phyloP scores from a whole-genome alignment of 2,113 vertebrate species.

The Psettodes erumei region DNA sequence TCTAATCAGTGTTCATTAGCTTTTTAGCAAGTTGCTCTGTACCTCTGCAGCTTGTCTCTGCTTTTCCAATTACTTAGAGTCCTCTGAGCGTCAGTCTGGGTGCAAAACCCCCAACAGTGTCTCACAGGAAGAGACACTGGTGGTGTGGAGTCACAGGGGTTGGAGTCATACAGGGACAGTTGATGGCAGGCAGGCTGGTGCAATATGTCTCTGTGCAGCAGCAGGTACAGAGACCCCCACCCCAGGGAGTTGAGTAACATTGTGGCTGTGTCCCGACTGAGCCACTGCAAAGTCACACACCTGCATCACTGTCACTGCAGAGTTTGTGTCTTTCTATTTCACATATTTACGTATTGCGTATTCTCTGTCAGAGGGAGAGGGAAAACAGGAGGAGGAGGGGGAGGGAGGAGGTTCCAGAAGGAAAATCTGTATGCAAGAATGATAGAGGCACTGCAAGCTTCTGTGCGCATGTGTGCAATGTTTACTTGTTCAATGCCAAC shows the following conservation, averaged over 20 bases:
- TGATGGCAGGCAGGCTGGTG: conserved; percentile 54
- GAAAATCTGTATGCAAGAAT: conserved; percentile 37
- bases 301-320: conserved; percentile 40
- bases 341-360: conserved; percentile 20
- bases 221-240: conserved; percentile 49
- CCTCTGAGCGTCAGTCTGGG: conserved; percentile 28
- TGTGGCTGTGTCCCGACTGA: conserved; percentile 50
- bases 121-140: conserved; percentile 31
- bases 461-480: conserved; percentile 26
- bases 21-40: conserved; percentile 8
- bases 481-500: conserved; percentile 50
- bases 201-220: conserved; percentile 54
- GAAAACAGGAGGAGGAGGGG: background rate
- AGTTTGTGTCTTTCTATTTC: conserved; percentile 21
- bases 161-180: conserved; percentile 32
- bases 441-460: conserved; percentile 34
- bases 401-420: background rate
- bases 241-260: conserved; percentile 61
- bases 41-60: background rate
- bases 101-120: conserved; percentile 5
- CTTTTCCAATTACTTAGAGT: conserved; percentile 45
- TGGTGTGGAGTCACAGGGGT: conserved; percentile 10
- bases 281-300: conserved; percentile 72
- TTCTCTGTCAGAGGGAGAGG: conserved; percentile 3
- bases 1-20: conserved; percentile 14